Conservation (phyloP, 2,888 invertebrate species). For the Hecatera dysodea region DNA sequence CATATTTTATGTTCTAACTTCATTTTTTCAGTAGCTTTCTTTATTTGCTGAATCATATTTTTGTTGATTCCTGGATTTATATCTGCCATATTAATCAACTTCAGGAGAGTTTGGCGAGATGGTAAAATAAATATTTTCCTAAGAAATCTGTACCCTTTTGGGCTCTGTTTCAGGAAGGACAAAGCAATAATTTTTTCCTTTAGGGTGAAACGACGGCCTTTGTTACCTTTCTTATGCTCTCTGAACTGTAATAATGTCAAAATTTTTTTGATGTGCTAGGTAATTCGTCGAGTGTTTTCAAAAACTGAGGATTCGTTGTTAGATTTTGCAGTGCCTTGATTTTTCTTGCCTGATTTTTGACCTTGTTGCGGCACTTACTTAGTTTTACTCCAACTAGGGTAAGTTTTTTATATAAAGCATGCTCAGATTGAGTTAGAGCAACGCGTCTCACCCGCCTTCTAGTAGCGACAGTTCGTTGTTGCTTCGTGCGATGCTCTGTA, state of each 20-base stretch:
- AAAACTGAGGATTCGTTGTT: too few species aligned
- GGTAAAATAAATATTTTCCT: conserved; percentile 7
- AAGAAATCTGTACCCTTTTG: conserved; percentile 12
- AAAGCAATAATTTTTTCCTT: conserved; percentile 7
- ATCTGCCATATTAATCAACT: conserved; percentile 15
- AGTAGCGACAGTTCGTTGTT: too few species aligned
- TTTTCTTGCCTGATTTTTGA: conserved; percentile 17
- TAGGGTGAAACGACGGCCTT: neutral
- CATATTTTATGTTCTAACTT: conserved; percentile 5
- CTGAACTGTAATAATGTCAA: too few species aligned
- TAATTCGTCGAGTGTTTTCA: too few species aligned
- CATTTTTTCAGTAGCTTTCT: neutral
- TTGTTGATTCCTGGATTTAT: conserved; percentile 16
- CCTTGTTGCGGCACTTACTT: conserved; percentile 20
- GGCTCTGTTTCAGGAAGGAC: neutral
- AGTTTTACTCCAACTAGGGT: conserved; percentile 13
- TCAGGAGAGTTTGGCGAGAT: neutral
- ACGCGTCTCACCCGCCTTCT: conserved; percentile 6
- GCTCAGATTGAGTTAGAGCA: conserved; percentile 9
- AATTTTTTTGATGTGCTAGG: too few species aligned
- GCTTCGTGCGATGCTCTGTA: too few species aligned
- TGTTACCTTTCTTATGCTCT: too few species aligned
- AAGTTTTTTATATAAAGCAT: conserved; percentile 20
- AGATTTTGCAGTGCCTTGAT: too few species aligned
- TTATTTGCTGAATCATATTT: conserved; percentile 13